Evolutionary conservation across 2,113 vertebrate species (phyloP).

Genomic region (Cyanoliseus patagonus): DNA sequence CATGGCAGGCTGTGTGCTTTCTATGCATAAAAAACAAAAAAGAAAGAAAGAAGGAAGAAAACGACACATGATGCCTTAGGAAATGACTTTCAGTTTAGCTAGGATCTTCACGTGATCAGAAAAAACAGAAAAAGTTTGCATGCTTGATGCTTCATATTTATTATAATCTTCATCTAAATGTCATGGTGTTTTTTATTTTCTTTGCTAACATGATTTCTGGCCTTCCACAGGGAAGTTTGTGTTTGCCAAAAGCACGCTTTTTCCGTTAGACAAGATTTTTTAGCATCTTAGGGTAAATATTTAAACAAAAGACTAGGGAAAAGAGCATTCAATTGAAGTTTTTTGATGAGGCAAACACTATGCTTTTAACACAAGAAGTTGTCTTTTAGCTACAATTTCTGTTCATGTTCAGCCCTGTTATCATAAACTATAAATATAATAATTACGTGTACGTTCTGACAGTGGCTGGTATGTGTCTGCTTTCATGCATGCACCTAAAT

Average conservation of each 20-base stretch:
- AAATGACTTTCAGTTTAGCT: constrained; percentile 43
- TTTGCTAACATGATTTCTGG: constrained; percentile 15
- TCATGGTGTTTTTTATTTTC: constrained; percentile 47
- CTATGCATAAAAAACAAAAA: not conserved
- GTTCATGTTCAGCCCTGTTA: not conserved
- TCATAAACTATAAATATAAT: constrained; percentile 32
- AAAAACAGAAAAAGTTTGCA: not conserved
- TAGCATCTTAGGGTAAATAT: constrained; percentile 47
- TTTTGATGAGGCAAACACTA: constrained; percentile 21
- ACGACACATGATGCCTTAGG: not conserved
- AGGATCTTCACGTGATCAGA: not conserved
- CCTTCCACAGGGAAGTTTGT: constrained; percentile 17
- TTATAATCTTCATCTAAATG: constrained; percentile 20
- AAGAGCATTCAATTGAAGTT: not conserved
- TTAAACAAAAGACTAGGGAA: constrained; percentile 33
- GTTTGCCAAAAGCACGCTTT: constrained; percentile 57
- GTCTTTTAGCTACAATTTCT: not conserved
- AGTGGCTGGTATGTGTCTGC: not conserved
- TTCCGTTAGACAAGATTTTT: constrained; percentile 39
- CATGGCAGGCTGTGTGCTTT: constrained; percentile 64
- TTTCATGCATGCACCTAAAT: constrained; percentile 16
- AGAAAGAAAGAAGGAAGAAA: constrained; percentile 40
- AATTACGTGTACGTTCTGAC: not conserved
- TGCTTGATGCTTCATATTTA: not conserved
- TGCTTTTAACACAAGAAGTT: not conserved